Base-by-base conservation (phyloP, 2,797 vertebrate genomes). In the Sebastes matsubarae region DNA sequence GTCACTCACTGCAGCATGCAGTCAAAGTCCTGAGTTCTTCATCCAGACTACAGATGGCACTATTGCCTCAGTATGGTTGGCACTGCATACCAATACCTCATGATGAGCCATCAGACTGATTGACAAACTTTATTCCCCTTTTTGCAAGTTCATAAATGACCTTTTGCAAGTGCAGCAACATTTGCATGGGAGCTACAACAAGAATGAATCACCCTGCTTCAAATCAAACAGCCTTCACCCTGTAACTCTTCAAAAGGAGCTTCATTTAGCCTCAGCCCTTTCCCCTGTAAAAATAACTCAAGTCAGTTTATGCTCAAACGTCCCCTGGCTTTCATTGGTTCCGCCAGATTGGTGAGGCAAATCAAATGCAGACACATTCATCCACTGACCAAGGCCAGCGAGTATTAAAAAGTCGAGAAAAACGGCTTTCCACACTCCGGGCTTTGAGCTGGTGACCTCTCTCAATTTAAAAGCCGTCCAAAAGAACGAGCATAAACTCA, bases 21-120 rank as follows among this genome's bases (percentile, higher is more conserved):
- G 59, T n/a, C 27, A 55, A 59, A 61, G 34, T 55, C 65, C 46
- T 12, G 7, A 88, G 80, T 94, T 84, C 92, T 90, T 73, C 32
- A 77, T 82, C 79, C 81, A 77, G 92, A 92, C 96, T 95, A 96
- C 92, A 96, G 96, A 95, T 95, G 96, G 96, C 96, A 95, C 94
- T 95, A 88, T 96, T 95, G 95, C 82, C 63, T 95, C 85, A 95
- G 90, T 58, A 61, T 89, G 78, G 72, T 77, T 72, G 77, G 42
- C 60, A 63, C 32, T 32, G 52, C 8, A 65, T 32, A 79, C 55
- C 70, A 63, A 32, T 52, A 50, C 78, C 82, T 83, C 38, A 80
- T 80, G 80, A 60, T 76, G 76, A 83, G 36, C 89, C 79, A 89
- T 93, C 88, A 94, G 75, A 89, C 77, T 90, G 85, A 93, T 88